Evolutionary conservation across 2,797 vertebrate species (phyloP).

Genomic region (Microctenopoma lineatum): DNA sequence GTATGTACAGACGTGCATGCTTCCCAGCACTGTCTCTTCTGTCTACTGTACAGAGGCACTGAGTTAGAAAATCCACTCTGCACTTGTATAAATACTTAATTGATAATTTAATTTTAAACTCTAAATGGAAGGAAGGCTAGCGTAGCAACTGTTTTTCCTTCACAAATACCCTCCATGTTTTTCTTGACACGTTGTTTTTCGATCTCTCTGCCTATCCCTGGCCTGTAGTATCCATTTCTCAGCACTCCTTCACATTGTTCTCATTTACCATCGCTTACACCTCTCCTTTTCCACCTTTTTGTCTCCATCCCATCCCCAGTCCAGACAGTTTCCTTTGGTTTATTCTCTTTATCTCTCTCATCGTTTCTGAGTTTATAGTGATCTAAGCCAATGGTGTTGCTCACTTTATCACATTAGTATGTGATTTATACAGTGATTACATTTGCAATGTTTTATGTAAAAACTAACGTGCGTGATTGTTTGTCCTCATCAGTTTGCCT

Average conservation of each 20-base stretch:
- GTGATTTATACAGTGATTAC: too few species aligned
- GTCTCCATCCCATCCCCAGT: neutral
- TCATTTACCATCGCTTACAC: neutral
- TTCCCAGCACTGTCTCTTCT: slow-evolving; percentile 3
- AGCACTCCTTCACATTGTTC: slow-evolving; percentile 6
- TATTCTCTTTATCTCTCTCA: neutral
- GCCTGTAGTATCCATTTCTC: neutral
- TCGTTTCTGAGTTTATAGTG: too few species aligned
- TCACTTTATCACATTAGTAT: too few species aligned
- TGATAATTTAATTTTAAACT: slow-evolving; percentile 73
- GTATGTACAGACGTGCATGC: slow-evolving; percentile 4
- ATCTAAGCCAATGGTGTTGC: too few species aligned
- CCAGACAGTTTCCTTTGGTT: neutral
- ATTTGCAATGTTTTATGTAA: neutral
- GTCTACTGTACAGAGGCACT: slow-evolving; percentile 46
- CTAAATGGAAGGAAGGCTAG: slow-evolving; percentile 36
- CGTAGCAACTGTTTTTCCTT: slow-evolving; percentile 47
- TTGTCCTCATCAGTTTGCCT: neutral
- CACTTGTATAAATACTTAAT: slow-evolving; percentile 75
- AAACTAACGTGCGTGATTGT: neutral
- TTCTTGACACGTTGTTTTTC: slow-evolving; percentile 28
- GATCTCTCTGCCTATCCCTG: slow-evolving; percentile 9
- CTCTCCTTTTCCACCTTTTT: too few species aligned
- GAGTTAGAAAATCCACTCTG: slow-evolving; percentile 61
- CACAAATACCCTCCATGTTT: slow-evolving; percentile 23